These are phyloP conservation scores for Euphydryas editha DNA, from an alignment of 2,888 invertebrate genomes.

Conservation along the genomic window DNA sequence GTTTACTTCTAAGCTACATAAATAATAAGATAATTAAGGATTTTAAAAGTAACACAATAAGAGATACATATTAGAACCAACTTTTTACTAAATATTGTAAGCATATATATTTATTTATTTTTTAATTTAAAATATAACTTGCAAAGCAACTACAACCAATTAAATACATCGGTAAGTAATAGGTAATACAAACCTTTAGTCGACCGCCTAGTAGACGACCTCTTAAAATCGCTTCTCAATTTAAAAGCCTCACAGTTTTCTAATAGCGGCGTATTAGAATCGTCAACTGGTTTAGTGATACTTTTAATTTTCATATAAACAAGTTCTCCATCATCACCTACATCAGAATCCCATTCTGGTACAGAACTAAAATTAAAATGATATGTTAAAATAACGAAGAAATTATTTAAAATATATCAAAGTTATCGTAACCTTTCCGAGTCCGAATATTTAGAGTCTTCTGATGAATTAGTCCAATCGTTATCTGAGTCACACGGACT, in stretches of 20 bases:
- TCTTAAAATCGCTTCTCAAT: slow-evolving; percentile 74
- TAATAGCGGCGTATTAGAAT: slow-evolving; percentile 60
- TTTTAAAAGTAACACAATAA: no score
- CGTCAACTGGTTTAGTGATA: slow-evolving; percentile 44
- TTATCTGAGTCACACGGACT: slow-evolving; percentile 75
- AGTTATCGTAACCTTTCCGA: slow-evolving; percentile 78
- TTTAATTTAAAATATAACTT: no score
- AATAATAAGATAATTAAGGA: neutral
- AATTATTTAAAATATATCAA: neutral
- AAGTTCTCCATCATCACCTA: slow-evolving; percentile 86
- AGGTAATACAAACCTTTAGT: slow-evolving; percentile 60
- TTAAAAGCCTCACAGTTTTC: slow-evolving; percentile 75
- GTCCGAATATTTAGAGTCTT: slow-evolving; percentile 83
- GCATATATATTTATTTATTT: no score
- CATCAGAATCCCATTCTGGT: slow-evolving; percentile 87
- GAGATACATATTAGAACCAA: no score
- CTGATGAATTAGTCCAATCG: slow-evolving; percentile 76
- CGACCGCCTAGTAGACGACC: slow-evolving; percentile 71
- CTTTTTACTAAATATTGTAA: no score
- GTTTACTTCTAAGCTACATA: neutral
- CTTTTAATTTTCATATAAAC: slow-evolving; percentile 85
- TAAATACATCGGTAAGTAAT: no score
- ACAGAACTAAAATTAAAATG: slow-evolving; percentile 77
- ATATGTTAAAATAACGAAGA: neutral
- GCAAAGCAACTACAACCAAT: no score